Conservation (phyloP, 2,797 vertebrate genomes). For the Tinamus major region DNA sequence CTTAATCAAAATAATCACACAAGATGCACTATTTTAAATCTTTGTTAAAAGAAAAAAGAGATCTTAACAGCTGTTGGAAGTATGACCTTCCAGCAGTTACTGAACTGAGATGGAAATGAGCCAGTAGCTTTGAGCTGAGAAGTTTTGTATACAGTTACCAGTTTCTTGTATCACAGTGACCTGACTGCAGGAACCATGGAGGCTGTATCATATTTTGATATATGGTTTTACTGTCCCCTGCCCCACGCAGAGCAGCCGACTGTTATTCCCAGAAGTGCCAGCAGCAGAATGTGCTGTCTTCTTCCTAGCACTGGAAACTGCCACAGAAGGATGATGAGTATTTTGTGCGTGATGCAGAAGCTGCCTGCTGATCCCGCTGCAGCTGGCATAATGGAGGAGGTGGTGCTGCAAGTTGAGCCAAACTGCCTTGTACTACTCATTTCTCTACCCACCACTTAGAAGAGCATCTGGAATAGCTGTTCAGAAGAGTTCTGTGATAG, state of each 20-base stretch:
- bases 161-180: neutral
- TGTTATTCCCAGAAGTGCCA: neutral
- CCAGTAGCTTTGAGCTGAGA: neutral
- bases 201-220: neutral
- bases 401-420: neutral
- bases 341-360: neutral
- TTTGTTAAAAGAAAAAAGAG: neutral
- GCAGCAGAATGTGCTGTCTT: neutral
- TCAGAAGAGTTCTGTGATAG: neutral
- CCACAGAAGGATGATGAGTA: neutral
- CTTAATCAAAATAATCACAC: neutral
- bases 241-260: neutral
- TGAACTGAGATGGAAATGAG: neutral
- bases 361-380: neutral
- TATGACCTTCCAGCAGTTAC: neutral
- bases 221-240: neutral
- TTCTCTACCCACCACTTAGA: neutral
- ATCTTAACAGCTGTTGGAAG: neutral
- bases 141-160: neutral
- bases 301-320: neutral
- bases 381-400: neutral
- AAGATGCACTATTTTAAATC: neutral
- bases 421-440: neutral
- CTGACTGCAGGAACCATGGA: neutral
- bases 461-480: neutral